Conservation (phyloP, 1,140 invertebrate species). For the Idris sp. region DNA sequence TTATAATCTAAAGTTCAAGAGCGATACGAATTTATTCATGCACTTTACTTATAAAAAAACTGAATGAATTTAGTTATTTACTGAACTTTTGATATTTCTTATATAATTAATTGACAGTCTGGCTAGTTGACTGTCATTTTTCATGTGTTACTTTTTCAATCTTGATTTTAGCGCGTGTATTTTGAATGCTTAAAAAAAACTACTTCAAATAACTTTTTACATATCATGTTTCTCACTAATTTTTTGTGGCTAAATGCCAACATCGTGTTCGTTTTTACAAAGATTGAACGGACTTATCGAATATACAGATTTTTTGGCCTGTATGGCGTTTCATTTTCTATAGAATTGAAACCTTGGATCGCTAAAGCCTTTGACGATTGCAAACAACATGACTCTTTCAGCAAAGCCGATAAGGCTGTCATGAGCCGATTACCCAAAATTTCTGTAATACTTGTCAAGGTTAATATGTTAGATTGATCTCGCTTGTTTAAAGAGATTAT, state of each 20-base stretch:
- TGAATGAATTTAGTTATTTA: conserved; percentile 23
- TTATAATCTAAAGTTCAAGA: conserved; percentile 27
- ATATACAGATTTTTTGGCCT: conserved; percentile 36
- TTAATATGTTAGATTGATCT: conserved; percentile 26
- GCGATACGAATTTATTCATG: too few species aligned
- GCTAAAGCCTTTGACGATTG: conserved; percentile 27
- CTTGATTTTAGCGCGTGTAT: conserved; percentile 15
- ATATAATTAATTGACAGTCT: not conserved
- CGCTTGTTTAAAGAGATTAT: conserved; percentile 13
- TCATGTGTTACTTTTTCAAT: conserved; percentile 22
- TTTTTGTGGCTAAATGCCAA: conserved; percentile 14
- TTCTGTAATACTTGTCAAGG: conserved; percentile 48
- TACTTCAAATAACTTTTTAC: conserved; percentile 18
- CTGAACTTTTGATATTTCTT: conserved; percentile 4
- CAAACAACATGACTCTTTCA: conserved; percentile 44
- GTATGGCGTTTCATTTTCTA: conserved; percentile 46
- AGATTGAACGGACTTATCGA: conserved; percentile 39
- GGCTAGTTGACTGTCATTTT: conserved; percentile 14
- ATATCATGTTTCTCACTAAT: conserved; percentile 20
- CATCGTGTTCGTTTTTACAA: conserved; percentile 33
- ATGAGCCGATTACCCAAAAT: conserved; percentile 45
- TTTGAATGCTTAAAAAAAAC: conserved; percentile 21
- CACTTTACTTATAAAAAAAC: conserved; percentile 5
- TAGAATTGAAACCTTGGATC: conserved; percentile 50
- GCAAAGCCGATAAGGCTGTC: conserved; percentile 38